Evolutionary conservation across 2,888 invertebrate species (phyloP).

Genomic region (Lochmaea crataegi): DNA sequence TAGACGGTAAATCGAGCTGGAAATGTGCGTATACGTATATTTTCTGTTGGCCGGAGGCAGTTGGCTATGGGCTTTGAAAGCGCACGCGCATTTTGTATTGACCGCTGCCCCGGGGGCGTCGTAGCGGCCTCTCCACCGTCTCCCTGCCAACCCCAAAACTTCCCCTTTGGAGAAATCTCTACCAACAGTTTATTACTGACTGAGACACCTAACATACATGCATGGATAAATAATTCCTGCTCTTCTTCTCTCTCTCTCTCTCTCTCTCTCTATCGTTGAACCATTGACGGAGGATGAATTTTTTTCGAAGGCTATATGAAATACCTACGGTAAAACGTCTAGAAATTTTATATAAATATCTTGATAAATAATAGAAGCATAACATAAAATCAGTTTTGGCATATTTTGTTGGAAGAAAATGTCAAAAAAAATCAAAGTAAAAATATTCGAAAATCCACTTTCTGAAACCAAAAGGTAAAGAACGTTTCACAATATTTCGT

Average conservation of each 20-base stretch:
- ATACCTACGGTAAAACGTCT: neutral
- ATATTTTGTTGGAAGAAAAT: too few species aligned
- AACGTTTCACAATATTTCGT: too few species aligned
- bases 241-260: neutral
- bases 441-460: too few species aligned
- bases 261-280: neutral
- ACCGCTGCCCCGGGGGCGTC: slow-evolving; percentile 52
- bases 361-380: too few species aligned
- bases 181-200: slow-evolving; percentile 42
- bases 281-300: neutral
- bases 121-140: slow-evolving; percentile 60
- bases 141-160: slow-evolving; percentile 58
- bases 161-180: slow-evolving; percentile 50
- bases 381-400: too few species aligned
- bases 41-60: slow-evolving; percentile 38
- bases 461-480: too few species aligned
- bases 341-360: too few species aligned
- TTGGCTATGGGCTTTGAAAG: slow-evolving; percentile 35
- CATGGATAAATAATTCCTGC: slow-evolving; percentile 29
- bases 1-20: slow-evolving; percentile 42
- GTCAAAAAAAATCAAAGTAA: too few species aligned
- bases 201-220: slow-evolving; percentile 42
- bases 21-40: slow-evolving; percentile 49
- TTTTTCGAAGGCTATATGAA: neutral
- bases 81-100: slow-evolving; percentile 44